A percentile compares a stretch with the other conserved stretches of the same genome.
phyloP scores from a whole-genome alignment of 37 sponge, comb jelly and placozoan species.

The Dysidea cf. avara region DNA sequence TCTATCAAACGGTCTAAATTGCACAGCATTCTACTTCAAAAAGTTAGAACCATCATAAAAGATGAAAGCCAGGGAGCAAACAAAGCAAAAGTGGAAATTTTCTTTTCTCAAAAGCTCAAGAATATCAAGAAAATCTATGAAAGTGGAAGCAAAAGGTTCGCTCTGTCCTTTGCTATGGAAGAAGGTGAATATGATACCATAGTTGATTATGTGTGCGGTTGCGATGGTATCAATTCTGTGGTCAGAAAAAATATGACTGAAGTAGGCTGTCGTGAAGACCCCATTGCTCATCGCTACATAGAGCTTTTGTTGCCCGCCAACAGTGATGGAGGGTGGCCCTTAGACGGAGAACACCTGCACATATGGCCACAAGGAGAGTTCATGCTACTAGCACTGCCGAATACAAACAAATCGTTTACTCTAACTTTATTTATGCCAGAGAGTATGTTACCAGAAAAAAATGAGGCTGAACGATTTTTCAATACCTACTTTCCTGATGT shows the following conservation, averaged over 20 bases:
- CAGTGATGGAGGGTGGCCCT: slow-evolving; percentile 28
- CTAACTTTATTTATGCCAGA: slow-evolving; percentile 40
- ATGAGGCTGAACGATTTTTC: slow-evolving; percentile 17
- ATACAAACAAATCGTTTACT: slow-evolving; percentile 34
- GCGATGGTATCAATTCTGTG: slow-evolving; percentile 44
- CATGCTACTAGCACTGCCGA: slow-evolving; percentile 49
- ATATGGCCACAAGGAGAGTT: slow-evolving; percentile 51
- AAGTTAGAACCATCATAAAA: too few relatives aligned
- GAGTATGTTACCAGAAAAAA: slow-evolving; percentile 5
- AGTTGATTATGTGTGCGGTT: slow-evolving; percentile 32
- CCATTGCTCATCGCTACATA: slow-evolving; percentile 44
- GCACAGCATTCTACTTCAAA: too few relatives aligned
- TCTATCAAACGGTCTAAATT: too few relatives aligned
- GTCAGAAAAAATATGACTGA: slow-evolving; percentile 28
- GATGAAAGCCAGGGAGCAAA: too few relatives aligned
- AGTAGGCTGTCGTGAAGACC: slow-evolving; percentile 15
- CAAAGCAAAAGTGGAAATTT: too few relatives aligned
- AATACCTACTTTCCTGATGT: slow-evolving; percentile 38
- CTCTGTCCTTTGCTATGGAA: too few relatives aligned
- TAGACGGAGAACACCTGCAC: slow-evolving; percentile 44
- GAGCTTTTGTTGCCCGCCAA: slow-evolving; percentile 35
- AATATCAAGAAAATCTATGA: too few relatives aligned
- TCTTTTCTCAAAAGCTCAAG: too few relatives aligned
- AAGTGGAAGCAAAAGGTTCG: too few relatives aligned
- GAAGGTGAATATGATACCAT: too few relatives aligned